Evolutionary conservation across 2,888 invertebrate genomes (phyloP).

Genomic region (Ectropis crepuscularia): DNA sequence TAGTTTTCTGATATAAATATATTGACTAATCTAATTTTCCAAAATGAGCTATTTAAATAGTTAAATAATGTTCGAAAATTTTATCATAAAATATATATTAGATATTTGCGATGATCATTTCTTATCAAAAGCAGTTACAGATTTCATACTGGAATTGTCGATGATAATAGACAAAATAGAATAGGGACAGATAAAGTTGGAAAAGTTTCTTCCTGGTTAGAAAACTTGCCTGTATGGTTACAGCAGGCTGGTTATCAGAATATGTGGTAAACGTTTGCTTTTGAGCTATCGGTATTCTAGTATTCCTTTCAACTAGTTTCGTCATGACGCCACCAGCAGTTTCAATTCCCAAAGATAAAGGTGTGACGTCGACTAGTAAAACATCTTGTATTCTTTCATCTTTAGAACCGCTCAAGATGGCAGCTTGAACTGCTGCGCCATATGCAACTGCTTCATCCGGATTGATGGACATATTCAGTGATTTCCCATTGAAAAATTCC

Average conservation of each 20-base stretch:
- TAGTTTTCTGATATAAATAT: background rate
- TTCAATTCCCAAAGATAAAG: slow-evolving; percentile 91
- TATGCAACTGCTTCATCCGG: slow-evolving; percentile 97
- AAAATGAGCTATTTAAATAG: too few relatives aligned
- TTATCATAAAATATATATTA: too few relatives aligned
- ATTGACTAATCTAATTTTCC: too few relatives aligned
- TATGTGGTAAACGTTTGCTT: slow-evolving; percentile 95
- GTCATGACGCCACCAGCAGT: slow-evolving; percentile 95
- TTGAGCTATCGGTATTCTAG: slow-evolving; percentile 92
- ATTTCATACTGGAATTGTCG: too few relatives aligned
- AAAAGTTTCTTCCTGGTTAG: background rate
- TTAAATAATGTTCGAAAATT: too few relatives aligned
- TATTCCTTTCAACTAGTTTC: slow-evolving; percentile 92
- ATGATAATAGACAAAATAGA: too few relatives aligned
- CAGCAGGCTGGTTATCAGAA: slow-evolving; percentile 95
- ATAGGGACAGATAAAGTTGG: too few relatives aligned
- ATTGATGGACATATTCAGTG: slow-evolving; percentile 95
- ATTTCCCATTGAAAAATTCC: slow-evolving; percentile 92
- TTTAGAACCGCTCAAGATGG: slow-evolving; percentile 90
- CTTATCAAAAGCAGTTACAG: too few relatives aligned
- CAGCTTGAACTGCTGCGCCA: slow-evolving; percentile 97
- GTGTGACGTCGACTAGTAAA: slow-evolving; percentile 92
- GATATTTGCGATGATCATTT: too few relatives aligned
- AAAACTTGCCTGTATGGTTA: slow-evolving; percentile 88
- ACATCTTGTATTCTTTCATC: slow-evolving; percentile 92